These are phyloP conservation scores for Coenonympha arcania DNA, from an alignment of 2,888 invertebrate species.

Conservation along the genomic window DNA sequence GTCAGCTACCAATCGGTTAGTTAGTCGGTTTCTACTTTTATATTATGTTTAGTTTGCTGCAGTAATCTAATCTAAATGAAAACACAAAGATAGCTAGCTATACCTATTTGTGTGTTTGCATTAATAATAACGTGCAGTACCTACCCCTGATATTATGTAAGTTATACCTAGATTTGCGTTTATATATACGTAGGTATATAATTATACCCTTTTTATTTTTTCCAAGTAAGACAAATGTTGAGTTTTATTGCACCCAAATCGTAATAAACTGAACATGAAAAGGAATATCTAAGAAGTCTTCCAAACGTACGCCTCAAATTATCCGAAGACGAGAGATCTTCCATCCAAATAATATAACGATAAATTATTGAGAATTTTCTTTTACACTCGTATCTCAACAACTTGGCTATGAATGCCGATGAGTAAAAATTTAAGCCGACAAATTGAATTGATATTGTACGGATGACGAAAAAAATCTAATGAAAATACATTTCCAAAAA, in stretches of 20 bases:
- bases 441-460: not conserved
- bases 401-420: slow-evolving; percentile 9
- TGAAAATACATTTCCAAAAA: too few relatives aligned
- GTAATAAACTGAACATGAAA: not conserved
- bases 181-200: too few relatives aligned
- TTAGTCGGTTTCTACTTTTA: too few relatives aligned
- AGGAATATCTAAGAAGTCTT: slow-evolving; percentile 13
- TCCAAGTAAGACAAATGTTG: slow-evolving; percentile 7
- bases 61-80: too few relatives aligned
- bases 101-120: too few relatives aligned
- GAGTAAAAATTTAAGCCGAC: not conserved
- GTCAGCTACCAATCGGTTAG: too few relatives aligned
- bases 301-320: slow-evolving; percentile 8
- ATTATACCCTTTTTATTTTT: not conserved
- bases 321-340: not conserved
- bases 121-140: too few relatives aligned
- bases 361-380: slow-evolving; percentile 14
- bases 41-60: too few relatives aligned
- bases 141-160: too few relatives aligned
- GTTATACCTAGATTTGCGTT: too few relatives aligned
- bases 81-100: too few relatives aligned
- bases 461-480: not conserved
- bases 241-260: slow-evolving; percentile 3
- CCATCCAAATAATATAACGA: slow-evolving; percentile 6
- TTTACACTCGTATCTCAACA: slow-evolving; percentile 8